Conservation (phyloP, 2,113 vertebrate species). For the Microtus pennsylvanicus region DNA sequence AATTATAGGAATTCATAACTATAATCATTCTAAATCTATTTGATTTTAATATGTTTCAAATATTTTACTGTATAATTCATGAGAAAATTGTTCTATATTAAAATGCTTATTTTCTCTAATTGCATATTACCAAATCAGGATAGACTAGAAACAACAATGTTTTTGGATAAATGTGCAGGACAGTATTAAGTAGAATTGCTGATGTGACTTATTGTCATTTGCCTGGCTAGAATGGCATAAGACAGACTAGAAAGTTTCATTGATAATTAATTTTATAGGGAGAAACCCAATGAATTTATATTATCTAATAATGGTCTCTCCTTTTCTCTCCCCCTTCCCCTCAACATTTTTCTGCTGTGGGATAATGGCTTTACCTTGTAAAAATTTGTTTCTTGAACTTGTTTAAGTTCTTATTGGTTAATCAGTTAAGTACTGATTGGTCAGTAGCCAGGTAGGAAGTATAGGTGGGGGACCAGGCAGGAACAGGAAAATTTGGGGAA, state of each 20-base stretch:
- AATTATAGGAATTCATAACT: constrained; percentile 80
- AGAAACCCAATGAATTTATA: constrained; percentile 14
- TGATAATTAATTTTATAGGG: background rate
- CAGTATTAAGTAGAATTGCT: constrained; percentile 59
- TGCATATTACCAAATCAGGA: constrained; percentile 77
- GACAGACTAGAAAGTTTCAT: background rate
- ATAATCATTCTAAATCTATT: constrained; percentile 79
- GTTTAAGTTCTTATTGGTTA: no score
- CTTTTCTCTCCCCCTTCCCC: background rate
- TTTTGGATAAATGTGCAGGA: constrained; percentile 63
- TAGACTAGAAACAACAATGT: constrained; percentile 69
- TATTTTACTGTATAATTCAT: constrained; percentile 82
- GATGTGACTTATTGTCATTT: constrained; percentile 32
- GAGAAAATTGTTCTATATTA: constrained; percentile 80
- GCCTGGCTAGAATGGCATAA: background rate
- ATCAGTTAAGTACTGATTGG: no score
- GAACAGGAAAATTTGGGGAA: no score
- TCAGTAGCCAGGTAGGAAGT: no score
- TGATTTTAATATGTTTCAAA: constrained; percentile 82
- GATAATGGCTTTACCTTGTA: no score
- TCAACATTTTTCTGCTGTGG: background rate
- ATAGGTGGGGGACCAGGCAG: no score
- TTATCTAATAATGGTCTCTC: background rate
- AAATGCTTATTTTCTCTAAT: constrained; percentile 82
- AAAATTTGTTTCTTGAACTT: no score